Conservation (phyloP, 1,140 invertebrate species). For the Thrips palmi region DNA sequence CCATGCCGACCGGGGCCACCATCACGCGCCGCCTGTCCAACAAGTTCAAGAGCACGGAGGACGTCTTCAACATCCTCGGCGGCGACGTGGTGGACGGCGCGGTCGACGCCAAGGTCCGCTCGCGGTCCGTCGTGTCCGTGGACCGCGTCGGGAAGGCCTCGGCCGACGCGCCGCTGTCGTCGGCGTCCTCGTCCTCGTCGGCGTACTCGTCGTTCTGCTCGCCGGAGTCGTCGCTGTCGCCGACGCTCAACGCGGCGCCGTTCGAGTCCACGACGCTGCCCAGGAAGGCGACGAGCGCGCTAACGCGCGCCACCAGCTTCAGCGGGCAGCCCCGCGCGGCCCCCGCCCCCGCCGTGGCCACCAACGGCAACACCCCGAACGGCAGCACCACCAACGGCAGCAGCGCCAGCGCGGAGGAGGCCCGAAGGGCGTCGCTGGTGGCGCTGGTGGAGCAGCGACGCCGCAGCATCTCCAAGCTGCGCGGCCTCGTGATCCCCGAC, state of each 20-base stretch:
- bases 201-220: no score
- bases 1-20: slow-evolving; percentile 11
- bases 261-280: slow-evolving; percentile 15
- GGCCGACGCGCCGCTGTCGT: slow-evolving; percentile 20
- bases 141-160: slow-evolving; percentile 11
- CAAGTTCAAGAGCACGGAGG: slow-evolving; percentile 32
- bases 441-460: slow-evolving; percentile 58
- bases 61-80: no score
- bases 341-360: slow-evolving; percentile 6
- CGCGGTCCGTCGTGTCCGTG: slow-evolving; percentile 11
- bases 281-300: no score
- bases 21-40: neutral
- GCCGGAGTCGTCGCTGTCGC: no score
- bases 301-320: slow-evolving; percentile 1
- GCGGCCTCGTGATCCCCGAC: slow-evolving; percentile 73
- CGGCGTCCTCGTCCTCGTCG: slow-evolving; percentile 16
- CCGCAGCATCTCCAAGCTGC: slow-evolving; percentile 60
- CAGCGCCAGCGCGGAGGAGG: slow-evolving; percentile 10
- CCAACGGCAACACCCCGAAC: no score
- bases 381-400: neutral
- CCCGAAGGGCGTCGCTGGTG: slow-evolving; percentile 34
- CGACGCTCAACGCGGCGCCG: no score
- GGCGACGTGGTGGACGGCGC: slow-evolving; percentile 15
- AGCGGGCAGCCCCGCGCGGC: slow-evolving; percentile 2
- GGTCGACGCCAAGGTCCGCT: slow-evolving; percentile 8